These are phyloP conservation scores for Trichogramma pretiosum DNA, from an alignment of 1,140 invertebrate genomes.

Conservation along the genomic window DNA sequence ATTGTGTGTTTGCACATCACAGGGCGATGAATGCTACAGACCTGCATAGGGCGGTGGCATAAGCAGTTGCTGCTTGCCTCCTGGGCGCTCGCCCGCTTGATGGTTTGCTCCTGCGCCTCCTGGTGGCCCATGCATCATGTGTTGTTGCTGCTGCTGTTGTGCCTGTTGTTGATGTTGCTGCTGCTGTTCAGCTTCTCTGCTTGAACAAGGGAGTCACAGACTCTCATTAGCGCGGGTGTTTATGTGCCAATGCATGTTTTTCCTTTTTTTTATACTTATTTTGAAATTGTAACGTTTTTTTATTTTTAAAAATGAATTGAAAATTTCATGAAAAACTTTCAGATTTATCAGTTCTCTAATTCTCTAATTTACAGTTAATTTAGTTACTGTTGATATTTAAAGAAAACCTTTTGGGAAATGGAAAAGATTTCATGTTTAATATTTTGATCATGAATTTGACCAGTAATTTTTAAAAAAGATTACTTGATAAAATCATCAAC, in stretches of 20 bases:
- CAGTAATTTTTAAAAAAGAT: no score
- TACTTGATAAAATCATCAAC: no score
- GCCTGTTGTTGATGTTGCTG: no score
- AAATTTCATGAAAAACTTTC: no score
- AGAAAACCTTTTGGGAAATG: no score
- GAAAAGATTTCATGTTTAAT: no score
- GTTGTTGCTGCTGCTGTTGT: conserved; percentile 26
- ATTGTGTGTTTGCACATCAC: no score
- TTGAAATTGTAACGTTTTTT: no score
- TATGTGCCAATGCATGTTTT: background rate
- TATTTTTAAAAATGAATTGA: no score
- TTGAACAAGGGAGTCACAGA: conserved; percentile 41
- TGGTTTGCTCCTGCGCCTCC: conserved; percentile 30
- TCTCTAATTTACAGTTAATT: background rate
- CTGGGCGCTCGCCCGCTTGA: conserved; percentile 29
- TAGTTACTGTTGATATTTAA: no score
- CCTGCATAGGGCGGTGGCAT: conserved; percentile 44
- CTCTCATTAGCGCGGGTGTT: conserved; percentile 11
- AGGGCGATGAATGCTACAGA: no score
- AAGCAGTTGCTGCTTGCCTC: conserved; percentile 39
- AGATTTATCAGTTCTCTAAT: background rate
- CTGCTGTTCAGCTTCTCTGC: conserved; percentile 43
- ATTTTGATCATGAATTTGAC: no score
- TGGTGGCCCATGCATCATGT: conserved; percentile 35
- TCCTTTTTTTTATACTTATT: background rate